Conservation (phyloP, 2,113 vertebrate genomes). For the Chlorodrepanis virens region DNA sequence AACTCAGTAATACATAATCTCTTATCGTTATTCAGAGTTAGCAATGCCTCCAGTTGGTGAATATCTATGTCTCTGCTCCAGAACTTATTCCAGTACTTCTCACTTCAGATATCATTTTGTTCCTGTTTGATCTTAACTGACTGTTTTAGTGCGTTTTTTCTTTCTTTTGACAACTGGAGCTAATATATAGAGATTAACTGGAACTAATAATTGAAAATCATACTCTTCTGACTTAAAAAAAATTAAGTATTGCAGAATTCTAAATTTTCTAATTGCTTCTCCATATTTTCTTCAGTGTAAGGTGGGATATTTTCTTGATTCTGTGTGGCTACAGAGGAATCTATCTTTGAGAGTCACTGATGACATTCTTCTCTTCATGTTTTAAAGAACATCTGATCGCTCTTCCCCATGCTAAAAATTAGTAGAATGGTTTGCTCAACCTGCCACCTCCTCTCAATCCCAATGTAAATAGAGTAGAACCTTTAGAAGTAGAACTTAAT, state of each 20-base stretch:
- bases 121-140: slow-evolving; percentile 19
- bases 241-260: not conserved
- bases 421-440: not conserved
- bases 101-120: not conserved
- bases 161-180: slow-evolving; percentile 19
- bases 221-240: not conserved
- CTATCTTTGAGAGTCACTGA: not conserved
- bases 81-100: not conserved
- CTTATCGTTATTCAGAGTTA: not conserved
- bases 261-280: not conserved
- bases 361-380: not conserved
- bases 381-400: not conserved
- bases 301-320: not conserved
- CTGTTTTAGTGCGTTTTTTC: slow-evolving; percentile 6
- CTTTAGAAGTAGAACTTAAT: not conserved
- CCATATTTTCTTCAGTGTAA: not conserved
- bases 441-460: not conserved
- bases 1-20: not conserved
- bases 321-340: not conserved
- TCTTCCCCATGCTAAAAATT: not conserved
- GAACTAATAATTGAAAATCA: slow-evolving; percentile 8
- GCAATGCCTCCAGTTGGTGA: not conserved
- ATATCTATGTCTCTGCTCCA: not conserved
- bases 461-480: not conserved
- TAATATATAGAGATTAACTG: slow-evolving; percentile 5